phyloP scores from a whole-genome alignment of 1,140 invertebrate genomes.

The Philopotamus ludificatus region DNA sequence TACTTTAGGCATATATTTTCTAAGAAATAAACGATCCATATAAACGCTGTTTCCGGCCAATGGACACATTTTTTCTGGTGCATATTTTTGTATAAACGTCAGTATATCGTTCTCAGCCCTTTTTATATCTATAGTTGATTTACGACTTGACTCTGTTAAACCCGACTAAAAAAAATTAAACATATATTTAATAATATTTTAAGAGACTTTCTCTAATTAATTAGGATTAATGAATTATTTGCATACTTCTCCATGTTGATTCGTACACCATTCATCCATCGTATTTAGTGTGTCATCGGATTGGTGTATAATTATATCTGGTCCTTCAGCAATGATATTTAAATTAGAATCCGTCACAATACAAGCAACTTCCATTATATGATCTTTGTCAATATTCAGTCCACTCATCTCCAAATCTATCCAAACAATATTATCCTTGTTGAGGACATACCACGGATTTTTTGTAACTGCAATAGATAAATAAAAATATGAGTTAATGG shows the following conservation, averaged over 20 bases:
- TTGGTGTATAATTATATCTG: conserved; percentile 81
- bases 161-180: conserved; percentile 64
- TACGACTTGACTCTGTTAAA: conserved; percentile 66
- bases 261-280: conserved; percentile 83
- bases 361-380: conserved; percentile 86
- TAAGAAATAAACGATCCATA: conserved; percentile 78
- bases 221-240: background rate
- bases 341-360: conserved; percentile 82
- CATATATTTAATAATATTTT: conserved; percentile 5
- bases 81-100: conserved; percentile 70
- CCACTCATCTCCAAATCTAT: conserved; percentile 73
- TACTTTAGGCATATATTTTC: conserved; percentile 73
- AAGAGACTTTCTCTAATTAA: conserved; percentile 3
- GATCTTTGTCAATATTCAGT: conserved; percentile 72
- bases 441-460: too few relatives aligned
- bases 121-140: conserved; percentile 65
- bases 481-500: too few relatives aligned
- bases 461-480: too few relatives aligned
- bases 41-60: conserved; percentile 89
- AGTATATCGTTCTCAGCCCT: conserved; percentile 72
- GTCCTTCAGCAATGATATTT: conserved; percentile 75
- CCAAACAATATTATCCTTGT: conserved; percentile 51
- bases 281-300: conserved; percentile 66
- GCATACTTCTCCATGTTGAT: conserved; percentile 70
- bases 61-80: conserved; percentile 66